Conservation (phyloP, 2,113 vertebrate genomes). For the Lepus timidus region DNA sequence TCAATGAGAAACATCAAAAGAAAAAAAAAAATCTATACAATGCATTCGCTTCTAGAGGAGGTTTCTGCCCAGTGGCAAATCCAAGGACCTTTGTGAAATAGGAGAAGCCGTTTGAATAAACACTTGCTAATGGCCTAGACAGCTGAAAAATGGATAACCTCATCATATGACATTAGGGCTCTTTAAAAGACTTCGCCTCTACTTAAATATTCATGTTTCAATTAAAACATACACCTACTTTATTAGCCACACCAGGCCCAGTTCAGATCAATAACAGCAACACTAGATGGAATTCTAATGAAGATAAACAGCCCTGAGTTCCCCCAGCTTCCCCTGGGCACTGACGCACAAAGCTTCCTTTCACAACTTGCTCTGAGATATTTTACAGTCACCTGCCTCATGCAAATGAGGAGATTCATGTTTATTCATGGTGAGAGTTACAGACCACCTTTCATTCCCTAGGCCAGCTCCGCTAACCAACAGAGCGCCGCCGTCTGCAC, state of each 20-base stretch:
- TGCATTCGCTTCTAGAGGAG: slow-evolving; percentile 3
- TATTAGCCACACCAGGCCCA: slow-evolving; percentile 67
- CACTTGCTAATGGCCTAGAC: slow-evolving; percentile 41
- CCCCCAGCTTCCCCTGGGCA: slow-evolving; percentile 60
- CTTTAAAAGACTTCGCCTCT: slow-evolving; percentile 58
- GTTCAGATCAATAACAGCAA: slow-evolving; percentile 70
- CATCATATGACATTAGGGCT: slow-evolving; percentile 14
- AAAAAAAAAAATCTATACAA: slow-evolving; percentile 36
- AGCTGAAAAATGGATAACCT: slow-evolving; percentile 65
- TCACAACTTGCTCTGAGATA: slow-evolving; percentile 74
- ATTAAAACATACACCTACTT: slow-evolving; percentile 75
- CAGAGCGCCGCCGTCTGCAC: slow-evolving; percentile 52
- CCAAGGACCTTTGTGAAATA: slow-evolving; percentile 37
- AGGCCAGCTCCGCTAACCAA: slow-evolving; percentile 63
- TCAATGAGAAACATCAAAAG: not conserved
- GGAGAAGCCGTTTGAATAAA: slow-evolving; percentile 66
- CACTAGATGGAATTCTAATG: slow-evolving; percentile 78
- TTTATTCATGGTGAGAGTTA: slow-evolving; percentile 79
- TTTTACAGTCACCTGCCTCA: slow-evolving; percentile 83
- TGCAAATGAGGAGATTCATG: slow-evolving; percentile 76
- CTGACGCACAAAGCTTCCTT: slow-evolving; percentile 73
- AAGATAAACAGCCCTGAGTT: slow-evolving; percentile 62
- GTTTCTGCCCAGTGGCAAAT: not conserved
- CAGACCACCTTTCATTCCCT: slow-evolving; percentile 84
- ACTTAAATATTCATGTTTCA: slow-evolving; percentile 70